phyloP scores from a whole-genome alignment of 37 sponge, comb jelly and placozoan species.

The Theonella swinhoei region DNA sequence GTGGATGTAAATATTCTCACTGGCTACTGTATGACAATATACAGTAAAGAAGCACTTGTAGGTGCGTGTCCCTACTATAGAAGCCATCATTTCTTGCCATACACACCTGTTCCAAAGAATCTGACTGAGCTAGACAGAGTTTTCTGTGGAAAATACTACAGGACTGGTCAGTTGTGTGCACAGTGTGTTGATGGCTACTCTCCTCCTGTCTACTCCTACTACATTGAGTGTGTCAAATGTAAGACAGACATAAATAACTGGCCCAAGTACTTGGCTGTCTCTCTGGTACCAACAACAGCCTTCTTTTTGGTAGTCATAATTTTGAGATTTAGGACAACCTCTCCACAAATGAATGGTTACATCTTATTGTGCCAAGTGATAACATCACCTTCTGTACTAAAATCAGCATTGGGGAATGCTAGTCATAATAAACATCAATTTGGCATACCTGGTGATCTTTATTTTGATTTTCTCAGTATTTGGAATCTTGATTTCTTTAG shows the following conservation, averaged over 20 bases:
- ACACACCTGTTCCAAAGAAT: conserved; percentile 19
- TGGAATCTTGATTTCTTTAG: conserved; percentile 6
- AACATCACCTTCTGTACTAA: neutral
- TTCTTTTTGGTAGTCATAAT: neutral
- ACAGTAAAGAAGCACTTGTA: no score
- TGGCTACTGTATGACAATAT: no score
- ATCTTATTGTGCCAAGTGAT: neutral
- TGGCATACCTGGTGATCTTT: neutral
- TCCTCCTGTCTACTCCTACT: conserved; percentile 26
- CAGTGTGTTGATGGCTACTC: conserved; percentile 83
- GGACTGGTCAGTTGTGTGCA: conserved; percentile 85
- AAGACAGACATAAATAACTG: neutral
- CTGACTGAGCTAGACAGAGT: neutral
- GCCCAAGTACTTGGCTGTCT: neutral
- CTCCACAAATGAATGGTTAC: neutral
- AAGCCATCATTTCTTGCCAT: no score
- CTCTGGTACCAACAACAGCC: neutral
- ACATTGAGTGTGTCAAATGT: neutral
- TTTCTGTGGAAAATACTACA: conserved; percentile 17
- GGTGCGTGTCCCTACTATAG: no score
- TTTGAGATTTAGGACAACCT: neutral
- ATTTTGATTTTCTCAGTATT: neutral
- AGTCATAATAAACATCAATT: neutral
- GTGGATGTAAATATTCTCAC: no score
- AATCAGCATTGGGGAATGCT: neutral